A percentile compares a stretch with the other conserved stretches of the same genome.
Conservation (phyloP, 2,797 vertebrate species). For the Tragopan temminckii region DNA sequence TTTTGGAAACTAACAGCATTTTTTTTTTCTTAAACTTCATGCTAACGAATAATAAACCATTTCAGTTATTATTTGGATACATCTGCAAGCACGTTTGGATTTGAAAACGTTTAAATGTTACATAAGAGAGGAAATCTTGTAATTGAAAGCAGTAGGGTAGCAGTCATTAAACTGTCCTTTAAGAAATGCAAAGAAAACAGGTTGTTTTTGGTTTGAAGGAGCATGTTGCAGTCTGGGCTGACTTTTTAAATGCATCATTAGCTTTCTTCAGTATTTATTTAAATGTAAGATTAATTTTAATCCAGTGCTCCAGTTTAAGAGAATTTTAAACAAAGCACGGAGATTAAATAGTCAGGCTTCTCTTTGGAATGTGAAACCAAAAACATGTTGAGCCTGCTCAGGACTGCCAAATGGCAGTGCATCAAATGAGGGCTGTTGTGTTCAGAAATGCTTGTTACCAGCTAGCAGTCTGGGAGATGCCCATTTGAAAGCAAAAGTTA, state of each 20-base stretch:
- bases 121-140: background rate
- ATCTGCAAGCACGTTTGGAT: background rate
- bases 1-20: background rate
- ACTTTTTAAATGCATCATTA: background rate
- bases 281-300: constrained; percentile 19
- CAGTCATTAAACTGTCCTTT: background rate
- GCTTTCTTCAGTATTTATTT: constrained; percentile 39
- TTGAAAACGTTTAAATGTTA: background rate
- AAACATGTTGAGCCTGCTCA: background rate
- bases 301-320: constrained; percentile 28
- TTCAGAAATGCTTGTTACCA: constrained; percentile 28
- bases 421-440: background rate
- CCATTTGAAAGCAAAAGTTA: background rate
- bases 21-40: background rate
- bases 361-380: constrained; percentile 43
- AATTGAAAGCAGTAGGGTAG: background rate
- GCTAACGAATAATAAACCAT: background rate
- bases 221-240: background rate
- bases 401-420: constrained; percentile 42
- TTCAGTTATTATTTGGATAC: background rate
- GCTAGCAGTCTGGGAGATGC: background rate
- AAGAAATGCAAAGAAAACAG: background rate
- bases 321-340: constrained; percentile 32
- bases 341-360: constrained; percentile 20
- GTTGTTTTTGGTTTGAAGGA: background rate